These are phyloP conservation scores for Drosophila kohkoa DNA, from an alignment of 1,140 invertebrate genomes.

Conservation along the genomic window DNA sequence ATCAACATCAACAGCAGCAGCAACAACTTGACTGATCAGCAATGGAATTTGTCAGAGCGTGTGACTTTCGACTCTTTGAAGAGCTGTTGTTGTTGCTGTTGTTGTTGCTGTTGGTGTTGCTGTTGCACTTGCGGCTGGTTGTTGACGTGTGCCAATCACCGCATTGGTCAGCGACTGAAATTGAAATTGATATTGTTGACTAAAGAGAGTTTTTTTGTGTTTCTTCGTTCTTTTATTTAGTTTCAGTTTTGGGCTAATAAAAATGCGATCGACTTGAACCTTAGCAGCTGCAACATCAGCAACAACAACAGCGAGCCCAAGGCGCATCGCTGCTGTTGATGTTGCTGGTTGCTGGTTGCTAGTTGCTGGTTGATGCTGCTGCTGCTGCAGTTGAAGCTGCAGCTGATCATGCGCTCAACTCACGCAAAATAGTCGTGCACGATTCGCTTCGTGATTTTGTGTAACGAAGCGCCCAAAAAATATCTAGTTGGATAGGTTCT, in stretches of 20 bases:
- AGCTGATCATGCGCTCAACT: slow-evolving; percentile 84
- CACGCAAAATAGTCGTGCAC: slow-evolving; percentile 85
- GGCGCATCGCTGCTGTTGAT: slow-evolving; percentile 25
- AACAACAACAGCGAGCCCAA: slow-evolving; percentile 21
- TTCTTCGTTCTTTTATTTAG: background rate
- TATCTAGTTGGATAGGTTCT: slow-evolving; percentile 55
- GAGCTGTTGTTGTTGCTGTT: slow-evolving; percentile 24
- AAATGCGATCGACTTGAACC: slow-evolving; percentile 29
- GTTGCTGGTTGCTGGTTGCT: slow-evolving; percentile 8
- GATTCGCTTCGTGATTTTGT: slow-evolving; percentile 85
- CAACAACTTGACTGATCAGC: slow-evolving; percentile 27
- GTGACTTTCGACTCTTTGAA: slow-evolving; percentile 39
- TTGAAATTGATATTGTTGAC: slow-evolving; percentile 18
- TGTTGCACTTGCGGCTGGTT: slow-evolving; percentile 11
- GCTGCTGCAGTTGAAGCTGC: slow-evolving; percentile 53
- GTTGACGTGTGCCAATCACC: slow-evolving; percentile 44
- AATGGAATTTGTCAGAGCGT: slow-evolving; percentile 48
- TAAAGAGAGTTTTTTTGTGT: background rate
- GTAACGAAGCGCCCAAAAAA: slow-evolving; percentile 82
- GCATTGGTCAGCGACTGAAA: slow-evolving; percentile 2
- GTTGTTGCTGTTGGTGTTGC: slow-evolving; percentile 9
- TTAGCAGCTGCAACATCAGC: slow-evolving; percentile 22
- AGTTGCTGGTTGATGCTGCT: slow-evolving; percentile 37
- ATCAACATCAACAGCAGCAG: slow-evolving; percentile 26
- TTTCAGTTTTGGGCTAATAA: slow-evolving; percentile 18